Conservation (phyloP, 1,140 invertebrate species). For the Brachionus plicatilis region DNA sequence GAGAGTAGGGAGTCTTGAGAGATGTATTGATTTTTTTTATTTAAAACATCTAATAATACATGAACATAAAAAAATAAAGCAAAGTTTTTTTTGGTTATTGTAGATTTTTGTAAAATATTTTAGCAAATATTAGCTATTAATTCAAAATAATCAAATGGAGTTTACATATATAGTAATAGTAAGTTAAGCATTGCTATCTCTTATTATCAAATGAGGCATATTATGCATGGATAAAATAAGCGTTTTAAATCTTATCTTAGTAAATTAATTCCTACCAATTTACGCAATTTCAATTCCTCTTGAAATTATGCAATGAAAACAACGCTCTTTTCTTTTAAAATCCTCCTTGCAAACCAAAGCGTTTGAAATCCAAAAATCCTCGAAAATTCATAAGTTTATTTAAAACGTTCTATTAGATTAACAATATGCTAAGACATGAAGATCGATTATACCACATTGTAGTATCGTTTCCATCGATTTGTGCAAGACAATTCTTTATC, state of each 20-base stretch:
- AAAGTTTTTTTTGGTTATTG: neutral
- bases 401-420: neutral
- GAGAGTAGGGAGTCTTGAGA: neutral
- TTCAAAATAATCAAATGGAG: neutral
- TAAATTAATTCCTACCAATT: neutral
- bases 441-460: constrained; percentile 36
- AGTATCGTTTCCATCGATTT: constrained; percentile 31
- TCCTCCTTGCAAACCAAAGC: neutral
- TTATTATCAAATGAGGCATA: neutral
- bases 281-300: neutral
- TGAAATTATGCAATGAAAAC: neutral
- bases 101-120: neutral
- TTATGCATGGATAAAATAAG: constrained; percentile 1
- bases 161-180: constrained; percentile 30
- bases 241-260: neutral
- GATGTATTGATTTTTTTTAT: neutral
- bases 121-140: neutral
- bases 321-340: neutral
- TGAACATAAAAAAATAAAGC: neutral
- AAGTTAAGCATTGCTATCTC: constrained; percentile 8
- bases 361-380: neutral
- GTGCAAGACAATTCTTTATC: constrained; percentile 29
- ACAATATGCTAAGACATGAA: constrained; percentile 37
- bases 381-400: neutral
- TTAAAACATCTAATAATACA: neutral